Conservation (phyloP, 2,113 vertebrate genomes). For the Struthidea cinerea region DNA sequence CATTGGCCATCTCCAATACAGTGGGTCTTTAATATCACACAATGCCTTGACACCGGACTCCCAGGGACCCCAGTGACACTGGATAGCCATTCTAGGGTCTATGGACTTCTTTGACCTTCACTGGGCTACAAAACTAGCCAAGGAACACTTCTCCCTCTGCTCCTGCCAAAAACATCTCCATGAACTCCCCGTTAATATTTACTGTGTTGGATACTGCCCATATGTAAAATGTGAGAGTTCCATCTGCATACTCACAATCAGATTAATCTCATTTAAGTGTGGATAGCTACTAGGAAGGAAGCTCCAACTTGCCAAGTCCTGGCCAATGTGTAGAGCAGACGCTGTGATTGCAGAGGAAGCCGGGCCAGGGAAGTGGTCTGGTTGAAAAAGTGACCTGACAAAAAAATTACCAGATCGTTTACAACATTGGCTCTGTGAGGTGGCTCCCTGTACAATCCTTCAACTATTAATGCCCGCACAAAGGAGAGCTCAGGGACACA, state of each 20-base stretch:
- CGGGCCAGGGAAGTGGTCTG: neutral
- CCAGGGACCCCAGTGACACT: neutral
- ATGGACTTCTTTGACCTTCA: neutral
- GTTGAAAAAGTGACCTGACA: neutral
- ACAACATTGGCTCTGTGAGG: neutral
- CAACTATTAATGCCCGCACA: neutral
- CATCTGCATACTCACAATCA: rapidly evolving
- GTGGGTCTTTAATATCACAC: neutral
- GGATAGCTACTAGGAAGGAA: neutral
- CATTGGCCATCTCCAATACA: neutral
- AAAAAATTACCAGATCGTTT: neutral
- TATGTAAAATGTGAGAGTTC: neutral
- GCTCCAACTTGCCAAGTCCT: neutral
- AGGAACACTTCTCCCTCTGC: neutral
- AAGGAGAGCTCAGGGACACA: neutral
- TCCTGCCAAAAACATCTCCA: neutral
- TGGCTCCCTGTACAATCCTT: neutral
- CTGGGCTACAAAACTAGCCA: neutral
- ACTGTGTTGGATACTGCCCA: neutral
- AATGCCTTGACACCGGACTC: neutral
- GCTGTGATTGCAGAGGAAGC: neutral
- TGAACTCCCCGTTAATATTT: neutral
- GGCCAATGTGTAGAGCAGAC: neutral
- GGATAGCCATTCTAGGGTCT: neutral
- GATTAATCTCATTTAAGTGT: neutral